Evolutionary conservation across 2,888 invertebrate species (phyloP).

Genomic region (Melieria picta): DNA sequence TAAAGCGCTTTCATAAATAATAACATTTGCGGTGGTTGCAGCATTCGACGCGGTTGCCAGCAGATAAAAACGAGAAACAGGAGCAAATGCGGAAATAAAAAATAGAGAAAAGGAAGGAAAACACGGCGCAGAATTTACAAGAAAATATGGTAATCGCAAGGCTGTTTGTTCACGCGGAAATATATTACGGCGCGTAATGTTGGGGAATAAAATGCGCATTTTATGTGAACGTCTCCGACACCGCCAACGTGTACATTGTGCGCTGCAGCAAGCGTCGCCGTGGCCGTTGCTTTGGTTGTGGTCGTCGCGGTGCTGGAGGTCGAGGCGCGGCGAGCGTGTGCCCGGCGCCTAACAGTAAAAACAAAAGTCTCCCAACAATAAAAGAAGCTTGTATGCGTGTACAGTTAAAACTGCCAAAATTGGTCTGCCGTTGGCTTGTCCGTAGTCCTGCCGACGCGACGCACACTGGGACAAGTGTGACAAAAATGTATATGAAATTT

Average conservation of each 20-base stretch:
- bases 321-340: no score
- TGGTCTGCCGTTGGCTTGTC: no score
- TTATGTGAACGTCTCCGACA: background rate
- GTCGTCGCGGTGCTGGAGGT: background rate
- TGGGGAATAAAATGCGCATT: background rate
- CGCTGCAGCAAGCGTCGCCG: background rate
- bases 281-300: background rate
- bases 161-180: slow-evolving; percentile 20
- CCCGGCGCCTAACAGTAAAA: no score
- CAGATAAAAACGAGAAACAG: background rate
- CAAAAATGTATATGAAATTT: no score
- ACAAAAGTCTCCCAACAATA: no score
- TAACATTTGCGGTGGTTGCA: no score
- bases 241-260: background rate
- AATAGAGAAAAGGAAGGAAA: background rate
- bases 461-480: no score
- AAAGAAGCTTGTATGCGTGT: no score
- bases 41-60: background rate
- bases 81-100: background rate
- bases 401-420: no score
- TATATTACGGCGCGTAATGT: slow-evolving; percentile 5
- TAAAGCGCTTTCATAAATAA: no score
- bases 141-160: slow-evolving; percentile 21
- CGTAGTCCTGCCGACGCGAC: no score
- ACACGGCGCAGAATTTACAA: slow-evolving; percentile 3